A percentile compares a stretch with the other conserved stretches of the same genome.
Evolutionary conservation across 2,797 vertebrate species (phyloP).

Genomic region (Orestias chungarensis): DNA sequence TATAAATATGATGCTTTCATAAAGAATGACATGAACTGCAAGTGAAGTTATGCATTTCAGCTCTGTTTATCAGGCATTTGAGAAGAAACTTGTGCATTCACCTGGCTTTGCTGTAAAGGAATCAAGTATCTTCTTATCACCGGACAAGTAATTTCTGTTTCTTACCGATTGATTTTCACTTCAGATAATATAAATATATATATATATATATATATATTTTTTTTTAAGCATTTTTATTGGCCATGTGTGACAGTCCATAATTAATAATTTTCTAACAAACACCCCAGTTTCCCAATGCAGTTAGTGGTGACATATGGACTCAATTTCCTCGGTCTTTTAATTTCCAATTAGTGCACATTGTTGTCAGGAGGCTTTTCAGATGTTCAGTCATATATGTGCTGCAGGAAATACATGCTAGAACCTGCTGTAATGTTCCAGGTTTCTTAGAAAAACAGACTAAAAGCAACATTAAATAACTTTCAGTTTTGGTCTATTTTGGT

Average conservation of each 20-base stretch:
- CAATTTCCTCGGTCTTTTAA: slow-evolving; percentile 1
- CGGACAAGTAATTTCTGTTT: background rate
- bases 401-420: background rate
- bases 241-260: background rate
- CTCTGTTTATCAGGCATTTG: background rate
- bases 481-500: too few relatives aligned
- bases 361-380: slow-evolving; percentile 26
- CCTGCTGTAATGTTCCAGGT: too few relatives aligned
- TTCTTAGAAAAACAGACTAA: background rate
- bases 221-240: background rate
- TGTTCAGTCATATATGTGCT: slow-evolving; percentile 8
- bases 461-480: too few relatives aligned
- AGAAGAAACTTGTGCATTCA: background rate
- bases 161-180: background rate
- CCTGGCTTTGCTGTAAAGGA: background rate
- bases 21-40: background rate
- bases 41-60: background rate
- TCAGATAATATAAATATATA: too few relatives aligned
- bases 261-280: background rate
- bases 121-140: background rate
- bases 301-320: slow-evolving; percentile 15
- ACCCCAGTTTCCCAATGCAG: background rate
- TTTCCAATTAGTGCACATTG: slow-evolving; percentile 29
- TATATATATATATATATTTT: too few relatives aligned
- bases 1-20: background rate